A percentile compares a stretch with the other conserved stretches of the same genome.
These are phyloP conservation scores for Nipponacmea schrenckii DNA, from an alignment of 2,888 invertebrate species.

Conservation along the genomic window DNA sequence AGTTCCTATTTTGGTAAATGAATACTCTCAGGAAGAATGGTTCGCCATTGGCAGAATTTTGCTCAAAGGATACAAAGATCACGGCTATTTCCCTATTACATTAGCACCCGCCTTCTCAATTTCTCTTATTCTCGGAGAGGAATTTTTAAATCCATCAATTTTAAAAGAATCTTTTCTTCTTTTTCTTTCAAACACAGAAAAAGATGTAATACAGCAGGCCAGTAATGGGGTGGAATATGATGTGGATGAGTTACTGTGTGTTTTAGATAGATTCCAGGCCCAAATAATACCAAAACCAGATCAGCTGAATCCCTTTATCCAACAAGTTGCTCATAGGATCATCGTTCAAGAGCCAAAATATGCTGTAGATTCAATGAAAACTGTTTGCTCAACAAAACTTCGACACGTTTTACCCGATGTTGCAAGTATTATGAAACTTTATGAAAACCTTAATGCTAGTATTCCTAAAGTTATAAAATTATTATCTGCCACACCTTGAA, in stretches of 20 bases:
- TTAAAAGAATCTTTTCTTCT: not conserved
- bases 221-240: not conserved
- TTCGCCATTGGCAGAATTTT: not conserved
- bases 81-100: not conserved
- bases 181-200: not conserved
- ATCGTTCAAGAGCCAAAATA: no score
- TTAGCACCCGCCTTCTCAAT: not conserved
- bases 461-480: not conserved
- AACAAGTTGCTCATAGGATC: no score
- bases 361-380: no score
- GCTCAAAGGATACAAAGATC: not conserved
- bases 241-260: not conserved
- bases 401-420: no score
- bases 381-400: no score
- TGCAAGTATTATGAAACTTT: no score
- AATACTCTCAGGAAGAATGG: not conserved
- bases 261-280: no score
- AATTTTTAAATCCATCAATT: not conserved
- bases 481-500: not conserved
- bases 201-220: not conserved
- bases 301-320: no score
- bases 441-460: no score
- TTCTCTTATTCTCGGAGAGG: not conserved
- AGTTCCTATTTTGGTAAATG: not conserved
- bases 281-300: no score